phyloP scores from a whole-genome alignment of 2,888 invertebrate species.

The Melanotus villosus region DNA sequence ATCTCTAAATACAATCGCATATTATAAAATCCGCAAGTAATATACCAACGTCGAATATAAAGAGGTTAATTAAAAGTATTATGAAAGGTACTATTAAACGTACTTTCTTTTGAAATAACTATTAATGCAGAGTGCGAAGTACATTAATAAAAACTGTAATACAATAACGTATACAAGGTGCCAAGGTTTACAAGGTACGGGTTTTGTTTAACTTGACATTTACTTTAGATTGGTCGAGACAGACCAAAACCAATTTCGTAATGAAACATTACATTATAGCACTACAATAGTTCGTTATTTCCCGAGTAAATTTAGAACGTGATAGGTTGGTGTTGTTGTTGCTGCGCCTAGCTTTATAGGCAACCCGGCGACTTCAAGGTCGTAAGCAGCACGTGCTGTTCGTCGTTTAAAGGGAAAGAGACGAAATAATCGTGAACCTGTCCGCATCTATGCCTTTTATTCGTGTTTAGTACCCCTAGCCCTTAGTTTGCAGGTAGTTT shows the following conservation, averaged over 20 bases:
- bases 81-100: too few relatives aligned
- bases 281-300: constrained; percentile 5
- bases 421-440: constrained; percentile 33
- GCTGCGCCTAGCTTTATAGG: constrained; percentile 22
- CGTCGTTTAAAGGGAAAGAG: constrained; percentile 38
- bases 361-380: constrained; percentile 34
- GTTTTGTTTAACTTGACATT: constrained; percentile 1
- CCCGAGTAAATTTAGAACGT: not conserved
- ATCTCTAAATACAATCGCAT: too few relatives aligned
- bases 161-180: not conserved
- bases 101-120: too few relatives aligned
- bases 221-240: not conserved
- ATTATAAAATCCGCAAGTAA: too few relatives aligned
- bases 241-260: constrained; percentile 12
- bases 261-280: constrained; percentile 1
- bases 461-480: constrained; percentile 14
- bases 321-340: not conserved
- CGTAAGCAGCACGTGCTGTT: constrained; percentile 38
- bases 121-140: too few relatives aligned
- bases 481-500: not conserved
- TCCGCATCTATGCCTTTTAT: not conserved
- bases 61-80: too few relatives aligned
- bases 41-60: too few relatives aligned
- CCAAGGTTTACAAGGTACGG: not conserved
- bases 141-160: too few relatives aligned